These are phyloP conservation scores for Orchesellides sinensis DNA, from an alignment of 2,888 invertebrate species.

Conservation along the genomic window DNA sequence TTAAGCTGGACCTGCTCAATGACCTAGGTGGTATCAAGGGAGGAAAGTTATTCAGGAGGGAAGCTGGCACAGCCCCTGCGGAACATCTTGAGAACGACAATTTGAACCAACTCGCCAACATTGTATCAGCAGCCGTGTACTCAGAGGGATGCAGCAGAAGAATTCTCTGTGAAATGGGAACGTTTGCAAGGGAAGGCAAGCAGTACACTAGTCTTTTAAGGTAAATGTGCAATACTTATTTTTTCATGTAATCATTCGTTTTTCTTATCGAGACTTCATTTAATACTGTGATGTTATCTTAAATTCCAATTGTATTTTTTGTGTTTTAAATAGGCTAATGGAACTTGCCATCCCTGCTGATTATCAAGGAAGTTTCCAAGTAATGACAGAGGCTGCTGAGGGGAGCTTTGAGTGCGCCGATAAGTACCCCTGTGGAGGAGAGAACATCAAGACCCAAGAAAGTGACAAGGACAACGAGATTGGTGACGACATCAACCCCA, in stretches of 20 bases:
- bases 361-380: constrained; percentile 46
- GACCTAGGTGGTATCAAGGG: constrained; percentile 35
- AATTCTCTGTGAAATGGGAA: constrained; percentile 69
- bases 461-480: constrained; percentile 20
- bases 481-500: background rate
- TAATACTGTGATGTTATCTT: constrained; percentile 4
- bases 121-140: constrained; percentile 66
- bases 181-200: constrained; percentile 56
- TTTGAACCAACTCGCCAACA: constrained; percentile 61
- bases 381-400: constrained; percentile 60
- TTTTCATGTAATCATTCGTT: background rate
- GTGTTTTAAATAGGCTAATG: constrained; percentile 39
- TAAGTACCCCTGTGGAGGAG: constrained; percentile 49
- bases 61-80: constrained; percentile 48
- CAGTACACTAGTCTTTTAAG: constrained; percentile 54
- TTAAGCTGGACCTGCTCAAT: constrained; percentile 67
- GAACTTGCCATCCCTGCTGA: constrained; percentile 53
- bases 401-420: constrained; percentile 22
- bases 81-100: constrained; percentile 62
- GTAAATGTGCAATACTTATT: constrained; percentile 23
- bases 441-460: background rate
- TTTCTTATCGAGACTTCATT: background rate
- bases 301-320: background rate
- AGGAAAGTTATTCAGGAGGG: constrained; percentile 3
- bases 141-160: constrained; percentile 68